Evolutionary conservation across 2,888 invertebrate species (phyloP).

Genomic region (Xestia c-nigrum): DNA sequence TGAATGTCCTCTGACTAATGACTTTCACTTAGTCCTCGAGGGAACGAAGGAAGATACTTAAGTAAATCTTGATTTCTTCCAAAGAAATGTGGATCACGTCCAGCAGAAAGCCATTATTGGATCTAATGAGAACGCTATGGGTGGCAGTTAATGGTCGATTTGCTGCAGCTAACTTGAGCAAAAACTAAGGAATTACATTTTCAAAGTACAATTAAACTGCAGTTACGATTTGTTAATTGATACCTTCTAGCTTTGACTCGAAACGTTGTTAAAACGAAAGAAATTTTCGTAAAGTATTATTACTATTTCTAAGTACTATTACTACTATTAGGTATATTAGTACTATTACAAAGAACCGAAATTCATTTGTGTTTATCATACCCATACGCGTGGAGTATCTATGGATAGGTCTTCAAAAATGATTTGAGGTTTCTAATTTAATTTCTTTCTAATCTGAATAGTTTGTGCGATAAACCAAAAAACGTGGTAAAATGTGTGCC

Average conservation of each 20-base stretch:
- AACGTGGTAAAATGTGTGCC: too few species aligned
- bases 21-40: not conserved
- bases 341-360: too few species aligned
- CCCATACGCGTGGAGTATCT: too few species aligned
- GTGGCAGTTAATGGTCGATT: constrained; percentile 59
- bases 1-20: not conserved
- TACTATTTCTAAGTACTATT: too few species aligned
- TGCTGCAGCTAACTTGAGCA: constrained; percentile 55
- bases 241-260: constrained; percentile 22
- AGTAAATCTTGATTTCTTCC: constrained; percentile 33
- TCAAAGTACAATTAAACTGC: constrained; percentile 42
- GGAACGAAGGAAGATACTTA: constrained; percentile 20
- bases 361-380: too few species aligned
- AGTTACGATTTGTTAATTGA: constrained; percentile 49
- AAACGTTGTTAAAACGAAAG: not conserved
- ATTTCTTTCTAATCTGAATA: too few species aligned
- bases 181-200: constrained; percentile 42
- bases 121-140: constrained; percentile 53
- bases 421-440: too few species aligned
- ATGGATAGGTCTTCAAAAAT: too few species aligned
- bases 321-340: too few species aligned
- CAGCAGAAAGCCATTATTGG: constrained; percentile 52
- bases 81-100: constrained; percentile 59
- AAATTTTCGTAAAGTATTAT: not conserved
- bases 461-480: too few species aligned